Evolutionary conservation across 30 jellyfish, hydroid and myxozoan species (phyloP).

Genomic region (Sanderia malayensis): DNA sequence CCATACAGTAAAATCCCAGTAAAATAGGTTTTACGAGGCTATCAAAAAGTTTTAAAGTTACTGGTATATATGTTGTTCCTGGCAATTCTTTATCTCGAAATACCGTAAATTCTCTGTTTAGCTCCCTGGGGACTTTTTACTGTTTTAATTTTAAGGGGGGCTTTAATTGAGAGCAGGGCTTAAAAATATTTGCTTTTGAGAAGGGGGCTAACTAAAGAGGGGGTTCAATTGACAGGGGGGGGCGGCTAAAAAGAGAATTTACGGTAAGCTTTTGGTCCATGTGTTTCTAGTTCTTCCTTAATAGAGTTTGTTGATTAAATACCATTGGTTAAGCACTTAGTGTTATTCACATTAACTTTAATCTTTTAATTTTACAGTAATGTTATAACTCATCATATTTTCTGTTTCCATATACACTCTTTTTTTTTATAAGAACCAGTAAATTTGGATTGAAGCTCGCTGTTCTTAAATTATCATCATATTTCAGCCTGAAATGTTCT

Average conservation of each 20-base stretch:
- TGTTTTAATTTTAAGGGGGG: neutral
- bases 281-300: neutral
- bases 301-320: neutral
- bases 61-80: neutral
- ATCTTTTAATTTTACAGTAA: neutral
- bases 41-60: neutral
- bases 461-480: too few species aligned
- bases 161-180: neutral
- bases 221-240: neutral
- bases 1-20: neutral
- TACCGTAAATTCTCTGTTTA: neutral
- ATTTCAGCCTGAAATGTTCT: too few species aligned
- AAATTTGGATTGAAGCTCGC: too few species aligned
- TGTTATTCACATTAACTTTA: neutral
- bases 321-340: constrained; percentile 5
- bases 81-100: neutral
- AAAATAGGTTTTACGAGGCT: neutral
- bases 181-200: neutral
- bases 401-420: neutral
- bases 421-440: too few species aligned
- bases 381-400: neutral
- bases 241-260: neutral
- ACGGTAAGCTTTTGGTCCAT: neutral
- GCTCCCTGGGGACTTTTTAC: neutral
- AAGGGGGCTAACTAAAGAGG: neutral